Percentiles rank a stretch among this genome's conserved stretches.
Conservation (phyloP, 2,888 invertebrate genomes). For the Tanaodytes sp. region DNA sequence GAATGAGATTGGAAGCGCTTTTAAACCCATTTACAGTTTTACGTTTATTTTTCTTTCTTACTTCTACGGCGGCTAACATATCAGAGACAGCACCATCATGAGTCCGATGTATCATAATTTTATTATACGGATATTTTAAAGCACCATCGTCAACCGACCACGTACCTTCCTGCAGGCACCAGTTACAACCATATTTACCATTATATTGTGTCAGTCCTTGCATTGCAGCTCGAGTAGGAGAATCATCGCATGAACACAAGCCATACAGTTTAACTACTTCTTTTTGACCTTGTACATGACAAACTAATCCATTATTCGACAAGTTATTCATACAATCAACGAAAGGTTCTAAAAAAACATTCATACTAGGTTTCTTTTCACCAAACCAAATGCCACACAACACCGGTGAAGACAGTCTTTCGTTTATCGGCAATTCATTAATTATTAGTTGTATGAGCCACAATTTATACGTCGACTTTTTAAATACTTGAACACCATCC, state of each 20-base stretch:
- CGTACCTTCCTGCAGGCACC: conserved; percentile 12
- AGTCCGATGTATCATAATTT: not conserved
- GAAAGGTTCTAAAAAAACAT: not conserved
- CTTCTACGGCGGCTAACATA: conserved; percentile 3
- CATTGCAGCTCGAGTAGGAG: conserved; percentile 43
- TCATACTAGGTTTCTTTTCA: not conserved
- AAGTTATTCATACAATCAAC: not conserved
- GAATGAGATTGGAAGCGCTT: conserved; percentile 17
- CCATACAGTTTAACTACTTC: not conserved
- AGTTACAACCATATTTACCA: too few relatives aligned
- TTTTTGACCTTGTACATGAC: not conserved
- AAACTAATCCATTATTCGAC: not conserved
- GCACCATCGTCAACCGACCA: not conserved
- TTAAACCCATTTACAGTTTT: conserved; percentile 22
- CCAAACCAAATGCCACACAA: not conserved
- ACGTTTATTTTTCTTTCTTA: conserved; percentile 1
- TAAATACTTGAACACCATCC: not conserved
- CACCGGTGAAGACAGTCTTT: not conserved
- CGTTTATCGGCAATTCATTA: not conserved
- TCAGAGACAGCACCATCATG: not conserved
- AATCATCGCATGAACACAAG: conserved; percentile 32
- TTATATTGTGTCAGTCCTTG: too few relatives aligned
- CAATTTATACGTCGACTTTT: not conserved
- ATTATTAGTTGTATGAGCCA: not conserved
- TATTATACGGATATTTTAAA: conserved; percentile 15